These are phyloP conservation scores for Episyrphus balteatus DNA, from an alignment of 1,140 invertebrate species.

Conservation along the genomic window DNA sequence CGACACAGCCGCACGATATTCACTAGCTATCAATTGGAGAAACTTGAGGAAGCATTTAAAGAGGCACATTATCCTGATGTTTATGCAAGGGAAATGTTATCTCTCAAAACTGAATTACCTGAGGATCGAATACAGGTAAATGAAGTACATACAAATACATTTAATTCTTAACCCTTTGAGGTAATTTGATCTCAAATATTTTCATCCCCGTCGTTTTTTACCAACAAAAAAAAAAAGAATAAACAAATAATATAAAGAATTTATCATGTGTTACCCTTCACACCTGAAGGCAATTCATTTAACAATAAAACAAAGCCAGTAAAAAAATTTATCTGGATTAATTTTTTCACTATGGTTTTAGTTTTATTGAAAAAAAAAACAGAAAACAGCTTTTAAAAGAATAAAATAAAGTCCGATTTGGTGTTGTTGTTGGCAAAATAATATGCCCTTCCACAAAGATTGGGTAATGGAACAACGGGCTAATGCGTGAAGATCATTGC, in stretches of 20 bases:
- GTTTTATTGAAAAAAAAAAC: background rate
- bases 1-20: conserved; percentile 88
- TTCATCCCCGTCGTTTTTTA: background rate
- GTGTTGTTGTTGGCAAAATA: conserved; percentile 5
- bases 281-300: no score
- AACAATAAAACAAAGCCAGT: no score
- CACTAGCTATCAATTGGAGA: conserved; percentile 94
- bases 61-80: conserved; percentile 98
- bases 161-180: conserved; percentile 1
- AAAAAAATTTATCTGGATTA: no score
- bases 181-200: background rate
- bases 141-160: conserved; percentile 17
- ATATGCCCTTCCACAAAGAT: background rate
- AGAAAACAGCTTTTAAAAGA: conserved; percentile 8
- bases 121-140: conserved; percentile 99
- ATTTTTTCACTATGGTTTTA: background rate
- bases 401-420: conserved; percentile 13
- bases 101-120: conserved; percentile 92
- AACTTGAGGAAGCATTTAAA: conserved; percentile 97
- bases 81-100: conserved; percentile 94
- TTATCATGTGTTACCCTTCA: no score
- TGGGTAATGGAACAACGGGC: no score
- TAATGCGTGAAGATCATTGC: no score
- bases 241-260: conserved; percentile 3
- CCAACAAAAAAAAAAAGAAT: background rate